These are phyloP conservation scores for Solea senegalensis DNA, from an alignment of 2,113 vertebrate species.

Conservation along the genomic window DNA sequence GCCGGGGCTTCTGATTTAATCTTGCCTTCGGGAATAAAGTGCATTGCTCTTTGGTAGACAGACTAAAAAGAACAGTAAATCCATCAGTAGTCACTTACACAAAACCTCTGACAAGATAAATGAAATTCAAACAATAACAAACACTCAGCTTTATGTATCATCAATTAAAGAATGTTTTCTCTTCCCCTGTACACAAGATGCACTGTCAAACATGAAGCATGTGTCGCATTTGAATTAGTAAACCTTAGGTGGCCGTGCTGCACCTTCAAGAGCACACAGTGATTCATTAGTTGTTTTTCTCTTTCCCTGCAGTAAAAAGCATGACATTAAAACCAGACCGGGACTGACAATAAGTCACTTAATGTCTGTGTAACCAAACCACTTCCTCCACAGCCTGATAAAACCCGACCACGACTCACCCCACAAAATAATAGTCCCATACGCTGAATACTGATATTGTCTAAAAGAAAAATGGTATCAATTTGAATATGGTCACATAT, in stretches of 20 bases:
- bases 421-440: not conserved
- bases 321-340: conserved; percentile 23
- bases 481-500: too few species aligned
- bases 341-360: conserved; percentile 23
- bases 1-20: conserved; percentile 18
- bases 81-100: not conserved
- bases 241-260: not conserved
- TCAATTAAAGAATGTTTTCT: not conserved
- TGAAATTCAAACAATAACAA: not conserved
- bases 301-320: not conserved
- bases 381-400: conserved; percentile 21
- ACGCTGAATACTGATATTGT: conserved; percentile 3
- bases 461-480: not conserved
- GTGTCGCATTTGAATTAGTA: not conserved
- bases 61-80: not conserved
- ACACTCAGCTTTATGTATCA: not conserved
- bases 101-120: not conserved
- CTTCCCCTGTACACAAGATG: conserved; percentile 1
- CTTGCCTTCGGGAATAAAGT: conserved; percentile 19
- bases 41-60: not conserved
- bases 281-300: conserved; percentile 17
- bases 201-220: conserved; percentile 2
- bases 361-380: conserved; percentile 18
- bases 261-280: conserved; percentile 12
- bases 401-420: conserved; percentile 14